Evolutionary conservation across 2,888 invertebrate genomes (phyloP).

Genomic region (Mylabris sibirica): DNA sequence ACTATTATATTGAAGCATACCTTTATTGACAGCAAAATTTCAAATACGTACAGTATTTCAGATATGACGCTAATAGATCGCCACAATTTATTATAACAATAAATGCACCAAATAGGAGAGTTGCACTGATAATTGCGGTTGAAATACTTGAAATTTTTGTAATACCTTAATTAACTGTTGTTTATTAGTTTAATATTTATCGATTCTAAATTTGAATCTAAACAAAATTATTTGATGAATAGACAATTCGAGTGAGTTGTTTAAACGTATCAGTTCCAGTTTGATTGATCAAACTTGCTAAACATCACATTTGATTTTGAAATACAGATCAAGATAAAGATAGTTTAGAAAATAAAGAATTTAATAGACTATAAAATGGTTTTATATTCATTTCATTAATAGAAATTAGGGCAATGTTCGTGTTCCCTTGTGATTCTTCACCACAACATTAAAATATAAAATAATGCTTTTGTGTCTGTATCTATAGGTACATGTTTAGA

Average conservation of each 20-base stretch:
- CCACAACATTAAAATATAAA: slow-evolving; percentile 38
- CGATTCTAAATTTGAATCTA: slow-evolving; percentile 9
- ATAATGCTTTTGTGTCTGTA: slow-evolving; percentile 27
- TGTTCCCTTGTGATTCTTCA: slow-evolving; percentile 34
- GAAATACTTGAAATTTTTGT: slow-evolving; percentile 23
- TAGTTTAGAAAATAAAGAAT: slow-evolving; percentile 12
- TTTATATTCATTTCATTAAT: slow-evolving; percentile 31
- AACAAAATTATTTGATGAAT: background rate
- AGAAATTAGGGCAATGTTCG: slow-evolving; percentile 37
- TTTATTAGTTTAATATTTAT: background rate
- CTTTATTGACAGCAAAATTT: slow-evolving; percentile 37
- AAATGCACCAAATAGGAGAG: slow-evolving; percentile 22
- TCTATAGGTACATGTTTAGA: background rate
- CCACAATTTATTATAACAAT: slow-evolving; percentile 24
- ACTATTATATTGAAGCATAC: slow-evolving; percentile 37
- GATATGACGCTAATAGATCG: slow-evolving; percentile 36
- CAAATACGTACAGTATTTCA: slow-evolving; percentile 43
- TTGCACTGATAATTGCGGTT: slow-evolving; percentile 20
- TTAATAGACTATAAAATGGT: slow-evolving; percentile 20
- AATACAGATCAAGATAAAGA: background rate
- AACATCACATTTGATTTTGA: too few species aligned
- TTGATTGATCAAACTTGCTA: too few species aligned
- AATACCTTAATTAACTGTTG: slow-evolving; percentile 15
- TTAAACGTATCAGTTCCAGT: too few species aligned
- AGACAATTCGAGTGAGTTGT: too few species aligned